A percentile compares a stretch with the other conserved stretches of the same genome.
These are phyloP conservation scores for Protosalanx chinensis DNA, from an alignment of 2,797 vertebrate species.

Conservation along the genomic window DNA sequence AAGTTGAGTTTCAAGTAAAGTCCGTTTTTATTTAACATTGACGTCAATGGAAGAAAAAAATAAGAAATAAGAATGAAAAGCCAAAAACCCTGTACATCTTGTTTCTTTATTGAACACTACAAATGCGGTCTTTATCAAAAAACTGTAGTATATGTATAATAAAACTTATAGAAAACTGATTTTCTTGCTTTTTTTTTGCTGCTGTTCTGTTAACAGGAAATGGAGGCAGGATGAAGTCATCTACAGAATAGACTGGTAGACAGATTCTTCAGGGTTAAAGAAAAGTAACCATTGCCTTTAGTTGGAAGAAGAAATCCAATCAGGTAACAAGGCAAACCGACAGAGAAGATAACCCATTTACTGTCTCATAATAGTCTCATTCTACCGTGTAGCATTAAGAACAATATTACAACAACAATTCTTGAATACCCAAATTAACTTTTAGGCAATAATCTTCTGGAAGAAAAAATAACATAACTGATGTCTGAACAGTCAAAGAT, in stretches of 20 bases:
- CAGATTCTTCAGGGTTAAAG: not conserved
- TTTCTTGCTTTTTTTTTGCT: not conserved
- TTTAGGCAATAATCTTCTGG: not conserved
- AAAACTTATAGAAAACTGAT: conserved; percentile 66
- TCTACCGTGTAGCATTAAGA: too few relatives aligned
- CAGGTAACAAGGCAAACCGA: not conserved
- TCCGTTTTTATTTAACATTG: conserved; percentile 27
- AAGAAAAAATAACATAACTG: not conserved
- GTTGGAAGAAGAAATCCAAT: not conserved
- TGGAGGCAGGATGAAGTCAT: not conserved
- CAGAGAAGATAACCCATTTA: too few relatives aligned
- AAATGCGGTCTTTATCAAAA: conserved; percentile 64
- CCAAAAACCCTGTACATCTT: conserved; percentile 65
- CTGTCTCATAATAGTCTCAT: too few relatives aligned
- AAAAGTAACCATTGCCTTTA: not conserved
- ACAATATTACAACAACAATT: not conserved
- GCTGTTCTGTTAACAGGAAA: not conserved
- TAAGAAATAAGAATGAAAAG: conserved; percentile 61
- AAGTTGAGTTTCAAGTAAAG: conserved; percentile 33
- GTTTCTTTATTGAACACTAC: conserved; percentile 59
- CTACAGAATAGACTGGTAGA: not conserved
- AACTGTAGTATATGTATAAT: conserved; percentile 75
- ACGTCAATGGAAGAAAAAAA: conserved; percentile 28
- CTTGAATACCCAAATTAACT: not conserved
- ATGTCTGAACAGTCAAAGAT: not conserved